These are phyloP conservation scores for Brachymystax lenok DNA, from an alignment of 2,797 vertebrate genomes.

Conservation along the genomic window DNA sequence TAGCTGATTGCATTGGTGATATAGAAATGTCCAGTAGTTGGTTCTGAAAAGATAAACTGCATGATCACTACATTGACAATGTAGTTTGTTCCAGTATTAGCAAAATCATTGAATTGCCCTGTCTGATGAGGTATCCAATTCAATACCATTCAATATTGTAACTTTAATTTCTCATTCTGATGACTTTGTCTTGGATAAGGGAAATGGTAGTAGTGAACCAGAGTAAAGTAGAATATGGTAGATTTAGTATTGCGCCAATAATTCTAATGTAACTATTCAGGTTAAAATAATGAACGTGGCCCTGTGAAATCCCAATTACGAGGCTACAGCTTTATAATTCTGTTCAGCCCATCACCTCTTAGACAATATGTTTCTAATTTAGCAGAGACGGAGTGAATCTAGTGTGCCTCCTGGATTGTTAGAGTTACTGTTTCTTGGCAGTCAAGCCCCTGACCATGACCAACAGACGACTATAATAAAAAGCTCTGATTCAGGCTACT, in stretches of 20 bases:
- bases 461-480: conserved; percentile 14
- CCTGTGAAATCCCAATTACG: conserved; percentile 28
- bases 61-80: too few relatives aligned
- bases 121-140: conserved; percentile 9
- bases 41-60: too few relatives aligned
- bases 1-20: too few relatives aligned
- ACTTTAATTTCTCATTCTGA: not conserved
- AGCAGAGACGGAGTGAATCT: conserved; percentile 16
- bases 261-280: not conserved
- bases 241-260: not conserved
- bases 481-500: conserved; percentile 15
- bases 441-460: not conserved
- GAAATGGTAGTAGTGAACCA: not conserved
- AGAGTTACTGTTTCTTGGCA: conserved; percentile 3
- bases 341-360: conserved; percentile 14
- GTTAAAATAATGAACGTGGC: conserved; percentile 23
- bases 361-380: conserved; percentile 14
- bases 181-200: not conserved
- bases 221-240: too few relatives aligned
- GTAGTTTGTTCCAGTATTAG: too few relatives aligned
- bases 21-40: too few relatives aligned
- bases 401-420: conserved; percentile 9
- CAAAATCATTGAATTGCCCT: not conserved
- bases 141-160: not conserved
- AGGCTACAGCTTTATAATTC: conserved; percentile 14